Conservation (phyloP, 2,113 vertebrate genomes). For the Hylia prasina region DNA sequence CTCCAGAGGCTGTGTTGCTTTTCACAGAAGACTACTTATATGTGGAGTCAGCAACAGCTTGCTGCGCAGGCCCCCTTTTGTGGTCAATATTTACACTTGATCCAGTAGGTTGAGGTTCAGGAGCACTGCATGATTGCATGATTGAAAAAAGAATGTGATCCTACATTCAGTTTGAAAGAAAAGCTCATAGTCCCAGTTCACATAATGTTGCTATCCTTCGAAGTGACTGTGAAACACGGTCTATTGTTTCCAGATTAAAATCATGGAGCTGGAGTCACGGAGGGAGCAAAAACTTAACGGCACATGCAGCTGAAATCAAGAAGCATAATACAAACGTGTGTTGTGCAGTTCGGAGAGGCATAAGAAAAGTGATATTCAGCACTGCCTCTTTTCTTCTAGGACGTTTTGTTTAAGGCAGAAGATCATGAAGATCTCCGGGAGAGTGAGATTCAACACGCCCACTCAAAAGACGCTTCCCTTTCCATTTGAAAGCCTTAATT, state of each 20-base stretch:
- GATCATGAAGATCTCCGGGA: not conserved
- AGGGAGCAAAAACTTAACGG: not conserved
- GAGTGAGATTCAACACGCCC: not conserved
- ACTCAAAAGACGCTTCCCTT: not conserved
- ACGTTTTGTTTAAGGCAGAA: not conserved
- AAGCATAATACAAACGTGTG: no score
- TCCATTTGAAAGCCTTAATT: not conserved
- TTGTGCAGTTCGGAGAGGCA: not conserved
- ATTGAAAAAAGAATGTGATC: not conserved
- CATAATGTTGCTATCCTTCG: not conserved
- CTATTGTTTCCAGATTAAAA: not conserved
- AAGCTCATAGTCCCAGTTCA: not conserved
- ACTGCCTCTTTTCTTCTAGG: not conserved
- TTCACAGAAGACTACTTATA: no score
- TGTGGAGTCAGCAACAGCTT: not conserved
- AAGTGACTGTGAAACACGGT: not conserved
- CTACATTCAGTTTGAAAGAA: not conserved
- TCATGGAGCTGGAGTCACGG: not conserved
- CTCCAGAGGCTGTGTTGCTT: not conserved
- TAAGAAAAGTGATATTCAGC: no score
- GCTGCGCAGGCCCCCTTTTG: not conserved
- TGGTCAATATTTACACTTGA: no score
- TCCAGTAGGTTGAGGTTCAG: not conserved
- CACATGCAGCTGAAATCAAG: not conserved
- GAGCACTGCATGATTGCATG: not conserved